Evolutionary conservation across 2,888 invertebrate genomes (phyloP).

Genomic region (Strigamia crassipes): DNA sequence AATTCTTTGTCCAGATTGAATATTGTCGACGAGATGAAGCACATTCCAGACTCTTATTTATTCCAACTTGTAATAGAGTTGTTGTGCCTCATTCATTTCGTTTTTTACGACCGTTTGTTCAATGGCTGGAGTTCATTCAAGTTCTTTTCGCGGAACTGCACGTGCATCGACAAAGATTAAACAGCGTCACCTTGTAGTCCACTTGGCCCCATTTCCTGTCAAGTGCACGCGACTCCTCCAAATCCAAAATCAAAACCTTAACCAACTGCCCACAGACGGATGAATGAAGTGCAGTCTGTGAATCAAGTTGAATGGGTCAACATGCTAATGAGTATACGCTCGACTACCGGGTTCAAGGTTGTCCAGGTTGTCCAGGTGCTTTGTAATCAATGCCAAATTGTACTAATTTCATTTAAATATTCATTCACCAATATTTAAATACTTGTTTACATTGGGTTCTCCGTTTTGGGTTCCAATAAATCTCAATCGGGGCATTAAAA

Average conservation of each 20-base stretch:
- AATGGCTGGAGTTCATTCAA: constrained; percentile 10
- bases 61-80: neutral
- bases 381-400: neutral
- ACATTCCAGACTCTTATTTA: neutral
- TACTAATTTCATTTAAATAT: neutral
- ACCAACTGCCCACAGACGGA: neutral
- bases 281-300: neutral
- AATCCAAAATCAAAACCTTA: neutral
- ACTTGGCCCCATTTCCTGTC: neutral
- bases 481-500: too few relatives aligned
- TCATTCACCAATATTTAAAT: neutral
- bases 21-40: neutral
- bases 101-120: constrained; percentile 10
- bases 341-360: neutral
- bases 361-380: neutral
- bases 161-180: constrained; percentile 4
- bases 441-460: neutral
- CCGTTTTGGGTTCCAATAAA: neutral
- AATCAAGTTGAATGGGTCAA: neutral
- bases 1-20: neutral
- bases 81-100: neutral
- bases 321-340: neutral
- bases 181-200: neutral
- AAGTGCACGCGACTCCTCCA: neutral
- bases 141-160: neutral